Base-by-base conservation (phyloP, 2,888 invertebrate species). In the Hirtodrosophila duncani region DNA sequence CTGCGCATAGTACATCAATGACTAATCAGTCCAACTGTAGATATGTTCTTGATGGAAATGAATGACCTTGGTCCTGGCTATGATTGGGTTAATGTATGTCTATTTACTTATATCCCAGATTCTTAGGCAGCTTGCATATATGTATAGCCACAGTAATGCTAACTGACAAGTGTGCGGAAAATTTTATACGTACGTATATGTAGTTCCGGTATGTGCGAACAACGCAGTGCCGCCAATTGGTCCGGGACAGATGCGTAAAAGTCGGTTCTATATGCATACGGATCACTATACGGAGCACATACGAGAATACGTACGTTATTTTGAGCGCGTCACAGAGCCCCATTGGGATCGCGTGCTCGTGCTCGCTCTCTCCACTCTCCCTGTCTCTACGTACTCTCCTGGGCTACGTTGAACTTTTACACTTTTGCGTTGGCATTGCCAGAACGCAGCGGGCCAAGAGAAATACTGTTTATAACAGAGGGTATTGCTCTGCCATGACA, bases 401-500 rank as follows among this genome's bases (percentile, higher is more conserved):
- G n/a, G n/a, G n/a, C n/a, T n/a, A 23, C 39, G 51, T 46, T 72
- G 70, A 78, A 70, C 70, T 78, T 78, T 69, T 78, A 78, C 56
- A 69, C 66, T 78, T 78, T 74, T 74, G 44, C 55, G 48, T 39
- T 49, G 43, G n/a, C n/a, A n/a, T n/a, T n/a, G 46, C 42, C 24
- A 39, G 23, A 60, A 59, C 21, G 9, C 34, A 29, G 23, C 50
- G 37, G 34, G 21, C 53, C 36, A 57, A 74, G 63, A 66, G 67
- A 59, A 66, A 51, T 51, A 70, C 51, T 71, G 74, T 78, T 74
- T 78, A 65, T 74, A 78, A 53, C 75, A 44, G 60, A 69, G 70
- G 79, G 41, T 71, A 71, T 78, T 71, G 70, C 79, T 74, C 70
- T 78, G 44, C 38, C 58, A 78, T 78, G 79, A 71, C 79, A 66